These are phyloP conservation scores for Cottus gobio DNA, from an alignment of 2,113 vertebrate genomes.

Conservation along the genomic window DNA sequence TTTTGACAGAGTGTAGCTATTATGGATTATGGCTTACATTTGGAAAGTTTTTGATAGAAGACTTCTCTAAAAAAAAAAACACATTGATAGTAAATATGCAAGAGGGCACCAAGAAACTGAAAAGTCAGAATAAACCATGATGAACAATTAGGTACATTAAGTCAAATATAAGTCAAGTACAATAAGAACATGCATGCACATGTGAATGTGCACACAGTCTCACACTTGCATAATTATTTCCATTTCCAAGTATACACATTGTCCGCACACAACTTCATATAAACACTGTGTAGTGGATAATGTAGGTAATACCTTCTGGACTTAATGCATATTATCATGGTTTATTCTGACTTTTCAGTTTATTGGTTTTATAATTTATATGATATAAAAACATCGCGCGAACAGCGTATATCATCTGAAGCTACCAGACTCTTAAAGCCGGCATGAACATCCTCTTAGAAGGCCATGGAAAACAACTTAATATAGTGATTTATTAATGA, in stretches of 20 bases:
- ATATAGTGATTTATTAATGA: not conserved
- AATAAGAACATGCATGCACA: not conserved
- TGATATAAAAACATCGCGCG: not conserved
- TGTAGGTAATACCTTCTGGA: not conserved
- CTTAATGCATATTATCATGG: not conserved
- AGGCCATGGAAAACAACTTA: not conserved
- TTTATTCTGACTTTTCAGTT: not conserved
- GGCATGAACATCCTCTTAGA: not conserved
- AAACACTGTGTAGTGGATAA: not conserved
- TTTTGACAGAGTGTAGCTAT: constrained; percentile 4
- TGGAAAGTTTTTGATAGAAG: not conserved
- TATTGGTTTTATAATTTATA: not conserved
- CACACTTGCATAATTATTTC: not conserved
- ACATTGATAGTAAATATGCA: not conserved
- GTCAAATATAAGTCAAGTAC: constrained; percentile 1
- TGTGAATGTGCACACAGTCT: not conserved
- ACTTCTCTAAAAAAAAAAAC: not conserved
- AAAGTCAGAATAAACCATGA: not conserved
- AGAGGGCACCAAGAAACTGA: not conserved
- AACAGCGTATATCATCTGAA: not conserved
- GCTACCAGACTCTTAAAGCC: not conserved
- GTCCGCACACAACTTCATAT: not conserved
- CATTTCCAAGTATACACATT: not conserved
- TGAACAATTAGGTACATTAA: constrained; percentile 27
- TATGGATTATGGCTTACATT: not conserved